A percentile compares a stretch with the other conserved stretches of the same genome.
Conservation (phyloP, 2,888 invertebrate genomes). For the Aspidapion aeneum region DNA sequence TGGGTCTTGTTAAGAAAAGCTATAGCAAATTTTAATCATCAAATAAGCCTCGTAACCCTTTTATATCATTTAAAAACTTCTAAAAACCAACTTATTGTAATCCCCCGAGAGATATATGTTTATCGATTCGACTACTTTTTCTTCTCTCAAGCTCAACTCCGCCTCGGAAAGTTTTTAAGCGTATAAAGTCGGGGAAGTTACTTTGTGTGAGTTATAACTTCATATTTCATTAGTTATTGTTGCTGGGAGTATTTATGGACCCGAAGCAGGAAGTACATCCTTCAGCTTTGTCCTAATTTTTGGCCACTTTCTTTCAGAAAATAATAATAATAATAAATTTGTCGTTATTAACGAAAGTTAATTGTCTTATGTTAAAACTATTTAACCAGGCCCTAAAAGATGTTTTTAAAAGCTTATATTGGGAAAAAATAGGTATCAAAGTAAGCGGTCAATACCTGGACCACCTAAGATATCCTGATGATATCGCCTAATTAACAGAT, state of each 20-base stretch:
- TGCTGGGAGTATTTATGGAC: no score
- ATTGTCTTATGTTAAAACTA: no score
- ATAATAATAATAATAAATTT: background rate
- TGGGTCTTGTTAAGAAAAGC: no score
- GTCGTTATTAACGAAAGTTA: background rate
- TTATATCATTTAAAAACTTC: conserved; percentile 26
- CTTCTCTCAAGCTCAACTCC: conserved; percentile 1
- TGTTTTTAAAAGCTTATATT: no score
- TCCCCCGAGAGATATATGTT: conserved; percentile 24
- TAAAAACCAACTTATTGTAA: conserved; percentile 30
- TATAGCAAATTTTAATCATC: no score
- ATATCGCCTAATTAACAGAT: no score
- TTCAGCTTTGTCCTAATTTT: background rate
- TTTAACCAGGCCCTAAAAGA: no score
- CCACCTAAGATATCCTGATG: no score
- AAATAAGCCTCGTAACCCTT: conserved; percentile 29
- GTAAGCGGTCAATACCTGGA: no score
- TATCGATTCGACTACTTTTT: conserved; percentile 27
- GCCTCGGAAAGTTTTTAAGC: conserved; percentile 23
- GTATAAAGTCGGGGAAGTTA: conserved; percentile 22
- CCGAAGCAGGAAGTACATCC: background rate
- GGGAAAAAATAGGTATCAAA: no score
- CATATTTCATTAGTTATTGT: conserved; percentile 25
- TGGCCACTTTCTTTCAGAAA: background rate
- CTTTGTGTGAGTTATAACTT: conserved; percentile 26